Conservation (phyloP, 2,113 vertebrate species). For the Malurus elegans region DNA sequence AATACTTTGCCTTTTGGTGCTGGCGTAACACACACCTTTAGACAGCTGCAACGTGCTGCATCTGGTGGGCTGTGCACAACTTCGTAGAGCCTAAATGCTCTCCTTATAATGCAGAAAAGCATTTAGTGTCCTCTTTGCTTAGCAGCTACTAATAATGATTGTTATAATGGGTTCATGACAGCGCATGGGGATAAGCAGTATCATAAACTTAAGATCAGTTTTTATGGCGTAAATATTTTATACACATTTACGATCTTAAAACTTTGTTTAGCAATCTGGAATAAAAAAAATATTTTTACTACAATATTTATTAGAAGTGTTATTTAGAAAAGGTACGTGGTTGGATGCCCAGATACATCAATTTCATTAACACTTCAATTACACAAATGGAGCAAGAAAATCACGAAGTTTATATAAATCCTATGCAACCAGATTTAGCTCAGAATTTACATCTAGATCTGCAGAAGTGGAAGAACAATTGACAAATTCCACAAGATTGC, state of each 20-base stretch:
- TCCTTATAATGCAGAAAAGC: neutral
- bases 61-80: neutral
- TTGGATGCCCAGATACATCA: neutral
- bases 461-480: neutral
- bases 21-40: neutral
- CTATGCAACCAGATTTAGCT: neutral
- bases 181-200: neutral
- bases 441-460: neutral
- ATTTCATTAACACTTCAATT: neutral
- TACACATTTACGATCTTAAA: neutral
- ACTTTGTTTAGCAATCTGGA: neutral
- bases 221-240: neutral
- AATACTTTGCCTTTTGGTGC: neutral
- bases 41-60: neutral
- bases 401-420: neutral
- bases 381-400: neutral
- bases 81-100: neutral
- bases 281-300: neutral
- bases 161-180: neutral
- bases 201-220: neutral
- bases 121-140: neutral
- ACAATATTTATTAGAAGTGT: neutral
- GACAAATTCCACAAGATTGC: neutral
- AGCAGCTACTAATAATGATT: neutral
- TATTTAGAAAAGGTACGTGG: neutral